phyloP scores from a whole-genome alignment of 2,113 vertebrate species.

The Eretmochelys imbricata region DNA sequence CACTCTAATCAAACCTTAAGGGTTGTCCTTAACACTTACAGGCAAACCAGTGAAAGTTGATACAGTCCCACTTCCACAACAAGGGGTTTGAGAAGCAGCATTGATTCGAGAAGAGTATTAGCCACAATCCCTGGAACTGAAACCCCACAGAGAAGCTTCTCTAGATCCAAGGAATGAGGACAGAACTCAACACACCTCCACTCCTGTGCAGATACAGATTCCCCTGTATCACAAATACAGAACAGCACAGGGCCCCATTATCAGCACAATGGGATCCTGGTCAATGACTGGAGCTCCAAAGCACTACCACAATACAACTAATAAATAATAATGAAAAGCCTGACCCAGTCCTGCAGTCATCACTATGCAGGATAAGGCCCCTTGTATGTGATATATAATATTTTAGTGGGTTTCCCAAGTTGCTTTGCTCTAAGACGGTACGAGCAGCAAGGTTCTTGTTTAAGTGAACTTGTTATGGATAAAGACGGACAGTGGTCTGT shows the following conservation, averaged over 20 bases:
- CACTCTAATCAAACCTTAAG: neutral
- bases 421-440: neutral
- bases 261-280: neutral
- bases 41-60: neutral
- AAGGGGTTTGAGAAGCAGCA: neutral
- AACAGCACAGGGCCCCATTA: neutral
- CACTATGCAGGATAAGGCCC: neutral
- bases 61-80: neutral
- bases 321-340: neutral
- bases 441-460: neutral
- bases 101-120: neutral
- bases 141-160: neutral
- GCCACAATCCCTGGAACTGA: neutral
- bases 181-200: neutral
- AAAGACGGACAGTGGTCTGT: rapidly evolving
- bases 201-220: neutral
- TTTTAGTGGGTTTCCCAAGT: neutral
- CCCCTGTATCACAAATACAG: neutral
- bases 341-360: neutral
- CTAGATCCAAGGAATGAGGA: neutral
- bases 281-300: neutral
- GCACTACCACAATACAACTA: neutral
- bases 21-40: neutral
- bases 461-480: neutral
- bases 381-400: neutral